Conservation (phyloP, 1,140 invertebrate species). For the Hyles vespertilio region DNA sequence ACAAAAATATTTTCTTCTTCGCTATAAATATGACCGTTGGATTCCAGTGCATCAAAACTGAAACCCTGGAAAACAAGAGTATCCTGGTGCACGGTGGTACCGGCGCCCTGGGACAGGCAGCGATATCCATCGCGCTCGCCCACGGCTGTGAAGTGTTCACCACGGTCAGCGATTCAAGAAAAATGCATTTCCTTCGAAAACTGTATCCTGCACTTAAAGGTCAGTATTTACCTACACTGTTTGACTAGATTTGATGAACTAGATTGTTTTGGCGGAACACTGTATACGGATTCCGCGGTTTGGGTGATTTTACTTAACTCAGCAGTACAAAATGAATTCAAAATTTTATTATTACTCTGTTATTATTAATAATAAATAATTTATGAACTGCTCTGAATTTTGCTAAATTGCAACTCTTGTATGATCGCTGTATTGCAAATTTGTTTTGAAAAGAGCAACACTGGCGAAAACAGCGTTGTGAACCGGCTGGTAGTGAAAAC, state of each 20-base stretch:
- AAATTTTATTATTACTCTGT: background rate
- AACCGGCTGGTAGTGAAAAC: background rate
- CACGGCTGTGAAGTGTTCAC: slow-evolving; percentile 60
- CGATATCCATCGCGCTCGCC: slow-evolving; percentile 79
- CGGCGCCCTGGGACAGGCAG: slow-evolving; percentile 83
- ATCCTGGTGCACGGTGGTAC: slow-evolving; percentile 83
- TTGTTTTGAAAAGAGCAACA: no score
- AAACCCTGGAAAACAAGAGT: slow-evolving; percentile 3
- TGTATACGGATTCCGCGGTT: background rate
- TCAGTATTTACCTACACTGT: slow-evolving; percentile 9
- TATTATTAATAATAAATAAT: background rate
- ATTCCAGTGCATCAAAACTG: slow-evolving; percentile 10
- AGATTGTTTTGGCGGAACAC: background rate
- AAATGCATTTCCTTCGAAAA: slow-evolving; percentile 43
- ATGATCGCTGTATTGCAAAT: no score
- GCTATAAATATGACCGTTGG: background rate
- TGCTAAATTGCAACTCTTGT: no score
- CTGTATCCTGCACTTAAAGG: slow-evolving; percentile 27
- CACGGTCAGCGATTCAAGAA: slow-evolving; percentile 59
- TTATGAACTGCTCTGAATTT: background rate
- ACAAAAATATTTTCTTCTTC: background rate
- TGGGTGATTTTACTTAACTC: background rate
- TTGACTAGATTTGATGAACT: no score
- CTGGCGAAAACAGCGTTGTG: no score
- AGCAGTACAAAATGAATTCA: background rate